Evolutionary conservation across 2,888 invertebrate species (phyloP), one percentile per base, ranked within the genome.

Genomic region (Eilema depressum): DNA sequence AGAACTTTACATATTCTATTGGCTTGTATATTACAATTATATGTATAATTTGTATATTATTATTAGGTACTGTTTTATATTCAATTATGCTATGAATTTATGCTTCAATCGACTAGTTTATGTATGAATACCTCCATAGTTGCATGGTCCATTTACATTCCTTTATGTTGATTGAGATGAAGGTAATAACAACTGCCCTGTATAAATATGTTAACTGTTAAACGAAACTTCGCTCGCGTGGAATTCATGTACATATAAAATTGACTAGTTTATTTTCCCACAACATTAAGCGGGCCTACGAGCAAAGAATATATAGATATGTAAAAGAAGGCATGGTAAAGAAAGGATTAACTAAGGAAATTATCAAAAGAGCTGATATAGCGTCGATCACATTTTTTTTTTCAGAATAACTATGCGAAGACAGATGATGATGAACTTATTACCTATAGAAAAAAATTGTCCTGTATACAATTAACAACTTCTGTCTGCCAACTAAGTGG

Each of bases 1-100:
- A 80, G 68, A 71, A 70, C 28, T 64, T 68, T 71, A 69, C 28
- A 65, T 69, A 69, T 60, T 61, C 60, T 30, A 7, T 61, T 65
- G 28, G 53, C 61, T n/a, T 41, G 33, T 33, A 59, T 11, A 17
- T 25, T 57, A 66, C 66, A 66, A 47, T 63, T 47, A 7, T 20
- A 20, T 4, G 20, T n/a, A 53, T 53, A 20, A 20, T 47, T 20
- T 20, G 3, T 20, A 17, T 47, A 33, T 33, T 33, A 10, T 33
- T n/a, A n/a, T n/a, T n/a, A 47, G 7, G 1, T 20, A 47, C 20
- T 7, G 47, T 47, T 47, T 20, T 20, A 47, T 47, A 47, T 17
- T 47, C 47, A 47, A 47, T 20, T 47, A 47, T 7, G 20, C 47
- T 20, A 20, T 47, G 47, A 47, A 47, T 47, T 47, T 20, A 53